phyloP scores from a whole-genome alignment of 1,140 invertebrate genomes.

The Coelopa frigida region DNA sequence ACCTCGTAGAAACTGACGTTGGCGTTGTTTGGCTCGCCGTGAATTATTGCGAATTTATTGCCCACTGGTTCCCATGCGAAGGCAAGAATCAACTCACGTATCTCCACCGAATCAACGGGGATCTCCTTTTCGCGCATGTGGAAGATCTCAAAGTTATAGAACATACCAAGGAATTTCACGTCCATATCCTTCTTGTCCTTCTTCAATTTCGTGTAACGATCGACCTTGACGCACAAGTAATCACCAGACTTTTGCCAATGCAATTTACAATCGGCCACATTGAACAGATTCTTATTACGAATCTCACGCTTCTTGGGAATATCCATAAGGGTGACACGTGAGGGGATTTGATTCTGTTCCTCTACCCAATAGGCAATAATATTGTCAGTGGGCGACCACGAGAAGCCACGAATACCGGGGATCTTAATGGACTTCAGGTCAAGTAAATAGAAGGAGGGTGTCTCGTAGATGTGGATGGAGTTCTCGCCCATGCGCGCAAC shows the following conservation, averaged over 20 bases:
- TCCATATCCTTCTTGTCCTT: slow-evolving; percentile 81
- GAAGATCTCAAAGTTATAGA: slow-evolving; percentile 99
- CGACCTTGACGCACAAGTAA: slow-evolving; percentile 96
- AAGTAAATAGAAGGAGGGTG: slow-evolving; percentile 83
- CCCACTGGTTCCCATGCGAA: slow-evolving; percentile 99
- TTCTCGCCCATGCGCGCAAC: slow-evolving; percentile 84
- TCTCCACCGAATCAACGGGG: slow-evolving; percentile 95
- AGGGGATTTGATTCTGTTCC: slow-evolving; percentile 88
- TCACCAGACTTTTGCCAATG: slow-evolving; percentile 99
- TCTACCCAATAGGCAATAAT: slow-evolving; percentile 97
- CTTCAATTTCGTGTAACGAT: slow-evolving; percentile 90
- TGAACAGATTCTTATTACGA: slow-evolving; percentile 96
- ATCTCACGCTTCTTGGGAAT: slow-evolving; percentile 83
- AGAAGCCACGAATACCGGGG: slow-evolving; percentile 85
- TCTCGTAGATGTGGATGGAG: slow-evolving; percentile 90
- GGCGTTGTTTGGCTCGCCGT: slow-evolving; percentile 82
- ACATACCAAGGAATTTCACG: slow-evolving; percentile 93
- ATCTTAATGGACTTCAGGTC: slow-evolving; percentile 95
- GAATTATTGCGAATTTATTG: slow-evolving; percentile 92
- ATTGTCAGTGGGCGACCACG: slow-evolving; percentile 97
- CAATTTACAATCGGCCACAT: slow-evolving; percentile 96
- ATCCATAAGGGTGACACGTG: slow-evolving; percentile 75
- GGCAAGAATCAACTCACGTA: slow-evolving; percentile 85
- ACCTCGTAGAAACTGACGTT: slow-evolving; percentile 93
- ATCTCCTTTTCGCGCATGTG: slow-evolving; percentile 97